Percentiles rank a stretch among this genome's conserved stretches.
Conservation (phyloP, 2,888 invertebrate genomes). For the Pyrocoelia pectoralis region DNA sequence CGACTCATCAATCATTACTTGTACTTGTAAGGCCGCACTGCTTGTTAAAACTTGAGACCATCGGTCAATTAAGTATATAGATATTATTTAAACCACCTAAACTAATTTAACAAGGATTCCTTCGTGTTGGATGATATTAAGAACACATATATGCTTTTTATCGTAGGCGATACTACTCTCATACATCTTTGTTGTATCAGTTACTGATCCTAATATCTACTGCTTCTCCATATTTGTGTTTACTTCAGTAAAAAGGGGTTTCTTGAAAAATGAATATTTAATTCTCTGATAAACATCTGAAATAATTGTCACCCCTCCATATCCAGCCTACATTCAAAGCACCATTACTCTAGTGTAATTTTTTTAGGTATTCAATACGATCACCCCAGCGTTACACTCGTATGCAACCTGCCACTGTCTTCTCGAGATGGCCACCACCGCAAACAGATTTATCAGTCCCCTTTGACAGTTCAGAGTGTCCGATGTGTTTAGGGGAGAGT, state of each 20-base stretch:
- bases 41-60: constrained; percentile 51
- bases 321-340: constrained; percentile 42
- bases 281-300: constrained; percentile 36
- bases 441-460: constrained; percentile 61
- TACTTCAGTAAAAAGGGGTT: no score
- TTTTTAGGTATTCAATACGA: constrained; percentile 39
- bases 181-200: no score
- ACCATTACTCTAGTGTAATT: constrained; percentile 38
- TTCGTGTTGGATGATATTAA: background rate
- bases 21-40: constrained; percentile 43
- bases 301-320: constrained; percentile 47
- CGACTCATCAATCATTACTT: constrained; percentile 50
- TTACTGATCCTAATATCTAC: no score
- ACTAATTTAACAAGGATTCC: background rate
- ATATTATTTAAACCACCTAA: constrained; percentile 14
- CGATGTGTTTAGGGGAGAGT: constrained; percentile 49
- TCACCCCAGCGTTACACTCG: constrained; percentile 42
- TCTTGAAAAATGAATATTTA: no score
- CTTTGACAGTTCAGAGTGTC: constrained; percentile 57
- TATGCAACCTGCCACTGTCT: constrained; percentile 52
- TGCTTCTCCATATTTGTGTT: no score
- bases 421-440: constrained; percentile 55
- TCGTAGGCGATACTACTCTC: no score
- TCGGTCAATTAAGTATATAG: constrained; percentile 49
- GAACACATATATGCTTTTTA: background rate